These are phyloP conservation scores for Carassius gibelio DNA, from an alignment of 2,113 vertebrate species.

Conservation along the genomic window DNA sequence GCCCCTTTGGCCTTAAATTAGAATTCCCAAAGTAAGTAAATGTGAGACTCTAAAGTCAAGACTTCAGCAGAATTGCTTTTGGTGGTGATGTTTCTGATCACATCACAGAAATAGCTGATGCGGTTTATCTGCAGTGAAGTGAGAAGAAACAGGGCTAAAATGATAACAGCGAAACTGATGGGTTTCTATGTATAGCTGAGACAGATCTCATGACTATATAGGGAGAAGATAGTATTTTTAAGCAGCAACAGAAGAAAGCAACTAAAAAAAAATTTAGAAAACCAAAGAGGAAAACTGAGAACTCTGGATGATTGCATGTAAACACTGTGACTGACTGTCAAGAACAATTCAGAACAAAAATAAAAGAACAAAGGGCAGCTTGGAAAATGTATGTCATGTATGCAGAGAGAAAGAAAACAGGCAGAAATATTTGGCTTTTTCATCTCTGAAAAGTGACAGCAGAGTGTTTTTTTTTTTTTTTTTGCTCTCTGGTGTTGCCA, in stretches of 20 bases:
- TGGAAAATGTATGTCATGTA: background rate
- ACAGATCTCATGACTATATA: conserved; percentile 4
- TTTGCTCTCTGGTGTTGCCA: background rate
- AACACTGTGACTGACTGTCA: conserved; percentile 19
- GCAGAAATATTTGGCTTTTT: background rate
- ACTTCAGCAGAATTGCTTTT: background rate
- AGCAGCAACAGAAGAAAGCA: background rate
- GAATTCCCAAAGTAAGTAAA: background rate
- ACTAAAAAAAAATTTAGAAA: background rate
- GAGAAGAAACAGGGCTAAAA: conserved; percentile 9
- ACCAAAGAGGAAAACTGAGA: background rate
- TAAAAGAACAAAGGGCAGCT: background rate
- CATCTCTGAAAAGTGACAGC: conserved; percentile 2
- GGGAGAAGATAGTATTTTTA: background rate
- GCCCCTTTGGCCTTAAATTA: background rate
- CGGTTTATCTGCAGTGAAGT: background rate
- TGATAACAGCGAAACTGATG: conserved; percentile 11
- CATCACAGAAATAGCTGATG: background rate
- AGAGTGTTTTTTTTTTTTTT: background rate
- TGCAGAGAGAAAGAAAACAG: conserved; percentile 1
- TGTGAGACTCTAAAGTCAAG: background rate
- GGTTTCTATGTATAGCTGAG: conserved; percentile 30
- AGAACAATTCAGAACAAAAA: background rate
- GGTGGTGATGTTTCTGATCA: background rate
- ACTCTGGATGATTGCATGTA: conserved; percentile 1